These are phyloP conservation scores for Caenorhabditis afra DNA, from an alignment of 2,888 invertebrate genomes.

Conservation along the genomic window DNA sequence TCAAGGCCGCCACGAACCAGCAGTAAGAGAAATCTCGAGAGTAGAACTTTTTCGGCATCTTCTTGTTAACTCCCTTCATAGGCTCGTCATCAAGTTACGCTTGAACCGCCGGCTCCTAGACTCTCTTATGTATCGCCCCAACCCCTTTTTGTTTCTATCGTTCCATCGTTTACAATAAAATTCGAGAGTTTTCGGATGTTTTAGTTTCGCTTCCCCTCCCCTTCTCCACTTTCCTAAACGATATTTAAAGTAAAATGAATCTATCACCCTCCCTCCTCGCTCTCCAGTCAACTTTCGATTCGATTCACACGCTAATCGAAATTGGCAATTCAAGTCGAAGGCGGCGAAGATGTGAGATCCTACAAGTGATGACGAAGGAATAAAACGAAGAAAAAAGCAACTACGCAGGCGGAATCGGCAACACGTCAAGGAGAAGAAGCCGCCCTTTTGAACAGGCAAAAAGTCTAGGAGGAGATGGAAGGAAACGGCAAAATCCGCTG, in stretches of 20 bases:
- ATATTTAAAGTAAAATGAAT: constrained; percentile 40
- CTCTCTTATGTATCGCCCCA: constrained; percentile 37
- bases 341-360: constrained; percentile 12
- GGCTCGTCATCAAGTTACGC: constrained; percentile 24
- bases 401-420: constrained; percentile 22
- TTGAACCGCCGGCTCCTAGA: constrained; percentile 28
- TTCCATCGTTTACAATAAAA: constrained; percentile 51
- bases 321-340: constrained; percentile 22
- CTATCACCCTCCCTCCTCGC: not conserved
- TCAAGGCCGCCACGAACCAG: constrained; percentile 73
- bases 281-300: constrained; percentile 14
- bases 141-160: constrained; percentile 33
- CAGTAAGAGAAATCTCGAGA: constrained; percentile 41
- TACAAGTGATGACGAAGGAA: constrained; percentile 13
- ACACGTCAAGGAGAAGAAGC: constrained; percentile 14
- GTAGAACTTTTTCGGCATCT: constrained; percentile 36
- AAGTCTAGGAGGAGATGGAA: constrained; percentile 17
- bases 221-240: constrained; percentile 4
- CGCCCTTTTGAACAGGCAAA: constrained; percentile 4
- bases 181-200: constrained; percentile 27
- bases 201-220: constrained; percentile 19
- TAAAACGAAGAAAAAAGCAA: not conserved
- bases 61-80: constrained; percentile 30
- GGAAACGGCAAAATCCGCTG: not conserved
- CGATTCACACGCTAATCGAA: constrained; percentile 40